Conservation (phyloP, 92 coral and sea anemone genomes). For the Phenganax stokvisi region DNA sequence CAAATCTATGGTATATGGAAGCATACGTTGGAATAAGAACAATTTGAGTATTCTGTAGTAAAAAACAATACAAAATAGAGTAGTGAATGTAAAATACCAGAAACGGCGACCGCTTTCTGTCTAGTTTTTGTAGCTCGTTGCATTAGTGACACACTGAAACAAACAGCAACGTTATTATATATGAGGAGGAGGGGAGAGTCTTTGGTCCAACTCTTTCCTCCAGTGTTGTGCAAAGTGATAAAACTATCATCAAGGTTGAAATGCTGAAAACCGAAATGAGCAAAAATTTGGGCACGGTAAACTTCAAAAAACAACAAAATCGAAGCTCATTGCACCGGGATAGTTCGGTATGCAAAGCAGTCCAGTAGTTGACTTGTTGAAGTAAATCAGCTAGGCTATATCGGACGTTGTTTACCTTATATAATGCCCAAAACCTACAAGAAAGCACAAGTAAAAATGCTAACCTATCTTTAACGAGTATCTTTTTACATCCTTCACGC, state of each 20-base stretch:
- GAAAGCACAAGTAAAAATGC: neutral
- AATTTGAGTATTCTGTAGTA: neutral
- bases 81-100: slow-evolving; percentile 54
- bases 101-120: slow-evolving; percentile 80
- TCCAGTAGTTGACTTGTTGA: too few species aligned
- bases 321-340: too few species aligned
- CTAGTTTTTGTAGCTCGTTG: slow-evolving; percentile 78
- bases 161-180: neutral
- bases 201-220: too few species aligned
- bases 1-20: neutral
- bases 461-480: slow-evolving; percentile 97
- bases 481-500: slow-evolving; percentile 96
- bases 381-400: too few species aligned
- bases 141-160: slow-evolving; percentile 77
- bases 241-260: neutral
- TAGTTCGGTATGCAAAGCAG: too few species aligned
- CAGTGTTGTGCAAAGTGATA: too few species aligned
- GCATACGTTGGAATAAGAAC: too few species aligned
- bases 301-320: too few species aligned
- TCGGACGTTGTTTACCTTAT: too few species aligned
- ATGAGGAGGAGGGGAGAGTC: too few species aligned
- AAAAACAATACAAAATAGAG: neutral
- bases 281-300: too few species aligned
- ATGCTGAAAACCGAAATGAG: too few species aligned
- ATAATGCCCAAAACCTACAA: neutral